Evolutionary conservation across 2,113 vertebrate genomes (phyloP).

Genomic region (Colinus virginianus): DNA sequence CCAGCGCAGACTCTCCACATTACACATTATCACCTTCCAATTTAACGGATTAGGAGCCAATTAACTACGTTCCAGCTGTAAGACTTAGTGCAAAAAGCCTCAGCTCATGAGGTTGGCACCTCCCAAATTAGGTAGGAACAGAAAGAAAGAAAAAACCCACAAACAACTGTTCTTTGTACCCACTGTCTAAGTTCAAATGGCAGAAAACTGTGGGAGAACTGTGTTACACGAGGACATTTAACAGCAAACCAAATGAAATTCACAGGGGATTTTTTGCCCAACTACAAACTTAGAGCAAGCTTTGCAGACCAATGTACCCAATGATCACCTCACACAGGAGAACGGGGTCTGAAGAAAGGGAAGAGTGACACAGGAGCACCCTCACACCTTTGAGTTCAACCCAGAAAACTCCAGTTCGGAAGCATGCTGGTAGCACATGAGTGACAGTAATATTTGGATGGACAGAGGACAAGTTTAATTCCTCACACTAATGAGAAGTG

Average conservation of each 20-base stretch:
- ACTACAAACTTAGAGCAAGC: neutral
- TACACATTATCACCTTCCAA: neutral
- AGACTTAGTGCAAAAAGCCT: neutral
- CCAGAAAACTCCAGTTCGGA: neutral
- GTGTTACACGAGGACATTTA: neutral
- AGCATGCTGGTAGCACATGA: neutral
- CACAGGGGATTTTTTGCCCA: neutral
- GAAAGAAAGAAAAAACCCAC: neutral
- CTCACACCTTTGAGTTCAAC: neutral
- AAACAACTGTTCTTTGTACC: neutral
- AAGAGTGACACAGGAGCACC: neutral
- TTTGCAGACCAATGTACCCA: neutral
- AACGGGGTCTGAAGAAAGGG: neutral
- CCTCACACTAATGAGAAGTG: neutral
- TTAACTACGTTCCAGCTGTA: neutral
- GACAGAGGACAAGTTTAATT: neutral
- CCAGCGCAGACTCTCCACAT: neutral
- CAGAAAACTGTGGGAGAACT: neutral
- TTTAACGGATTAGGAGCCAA: slow-evolving; percentile 10
- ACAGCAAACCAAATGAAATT: neutral
- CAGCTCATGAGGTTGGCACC: neutral
- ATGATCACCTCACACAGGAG: neutral
- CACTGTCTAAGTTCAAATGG: neutral
- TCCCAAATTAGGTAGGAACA: neutral
- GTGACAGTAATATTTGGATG: rapidly evolving